Conservation (phyloP, 2,113 vertebrate genomes). For the Micronisus gabar region DNA sequence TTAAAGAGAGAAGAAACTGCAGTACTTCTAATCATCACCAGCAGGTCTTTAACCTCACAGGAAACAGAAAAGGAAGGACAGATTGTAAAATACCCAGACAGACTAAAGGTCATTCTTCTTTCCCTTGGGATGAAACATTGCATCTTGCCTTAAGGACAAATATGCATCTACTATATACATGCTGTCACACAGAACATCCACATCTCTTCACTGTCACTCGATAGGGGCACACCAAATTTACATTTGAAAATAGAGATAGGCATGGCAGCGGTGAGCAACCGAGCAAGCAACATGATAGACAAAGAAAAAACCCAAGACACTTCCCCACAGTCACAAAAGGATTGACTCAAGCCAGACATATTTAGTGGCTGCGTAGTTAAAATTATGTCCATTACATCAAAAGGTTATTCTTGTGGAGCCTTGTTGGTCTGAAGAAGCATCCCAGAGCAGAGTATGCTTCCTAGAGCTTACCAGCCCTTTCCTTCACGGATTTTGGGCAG, state of each 20-base stretch:
- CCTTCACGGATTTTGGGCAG: background rate
- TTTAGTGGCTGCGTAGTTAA: background rate
- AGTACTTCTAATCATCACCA: constrained; percentile 58
- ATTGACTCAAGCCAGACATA: background rate
- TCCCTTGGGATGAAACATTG: constrained; percentile 8
- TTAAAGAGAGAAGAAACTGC: constrained; percentile 19
- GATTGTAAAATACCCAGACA: constrained; percentile 37
- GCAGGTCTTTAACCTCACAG: constrained; percentile 56
- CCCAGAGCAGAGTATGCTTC: background rate
- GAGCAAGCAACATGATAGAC: background rate
- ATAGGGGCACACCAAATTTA: constrained; percentile 13
- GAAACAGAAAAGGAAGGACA: constrained; percentile 58
- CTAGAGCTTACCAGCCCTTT: background rate
- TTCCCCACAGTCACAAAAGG: background rate
- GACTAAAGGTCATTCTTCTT: constrained; percentile 53
- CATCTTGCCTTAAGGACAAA: constrained; percentile 23
- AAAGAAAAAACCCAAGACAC: background rate
- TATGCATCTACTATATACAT: constrained; percentile 37
- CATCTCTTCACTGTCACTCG: constrained; percentile 13
- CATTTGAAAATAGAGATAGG: background rate
- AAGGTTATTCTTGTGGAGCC: background rate
- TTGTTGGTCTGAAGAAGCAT: background rate
- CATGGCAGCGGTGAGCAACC: background rate
- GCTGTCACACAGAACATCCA: constrained; percentile 37
- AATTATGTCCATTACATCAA: background rate